Evolutionary conservation across 2,888 invertebrate genomes (phyloP).

Genomic region (Cosmopolites sordidus): DNA sequence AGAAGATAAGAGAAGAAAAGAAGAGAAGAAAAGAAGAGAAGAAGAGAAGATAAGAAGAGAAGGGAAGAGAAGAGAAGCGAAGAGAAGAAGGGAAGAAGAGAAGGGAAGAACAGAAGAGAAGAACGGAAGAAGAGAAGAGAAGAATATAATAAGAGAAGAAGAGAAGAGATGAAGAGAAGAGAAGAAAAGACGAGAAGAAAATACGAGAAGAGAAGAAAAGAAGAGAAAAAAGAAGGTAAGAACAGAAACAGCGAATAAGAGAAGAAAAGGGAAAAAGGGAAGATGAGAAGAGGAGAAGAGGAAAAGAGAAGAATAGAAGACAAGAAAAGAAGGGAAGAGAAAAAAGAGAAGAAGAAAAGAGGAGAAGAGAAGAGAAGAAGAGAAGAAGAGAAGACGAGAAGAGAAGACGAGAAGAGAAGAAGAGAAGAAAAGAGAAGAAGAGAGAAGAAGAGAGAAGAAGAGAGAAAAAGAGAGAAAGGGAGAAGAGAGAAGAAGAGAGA

Average conservation of each 20-base stretch:
- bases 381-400: too few relatives aligned
- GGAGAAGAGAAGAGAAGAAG: too few relatives aligned
- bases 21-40: not conserved
- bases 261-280: not conserved
- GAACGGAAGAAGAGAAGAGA: not conserved
- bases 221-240: not conserved
- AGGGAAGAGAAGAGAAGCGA: not conserved
- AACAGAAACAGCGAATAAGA: not conserved
- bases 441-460: too few relatives aligned
- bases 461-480: too few relatives aligned
- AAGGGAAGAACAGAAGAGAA: not conserved
- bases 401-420: too few relatives aligned
- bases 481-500: too few relatives aligned
- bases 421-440: too few relatives aligned
- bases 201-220: not conserved
- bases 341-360: not conserved
- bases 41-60: too few relatives aligned
- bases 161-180: too few relatives aligned
- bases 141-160: not conserved
- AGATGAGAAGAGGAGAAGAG: not conserved
- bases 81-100: not conserved
- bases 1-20: too few relatives aligned
- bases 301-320: too few relatives aligned
- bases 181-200: too few relatives aligned
- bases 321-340: not conserved